Conservation (phyloP, 2,888 invertebrate species). For the Parasteatoda lunata region DNA sequence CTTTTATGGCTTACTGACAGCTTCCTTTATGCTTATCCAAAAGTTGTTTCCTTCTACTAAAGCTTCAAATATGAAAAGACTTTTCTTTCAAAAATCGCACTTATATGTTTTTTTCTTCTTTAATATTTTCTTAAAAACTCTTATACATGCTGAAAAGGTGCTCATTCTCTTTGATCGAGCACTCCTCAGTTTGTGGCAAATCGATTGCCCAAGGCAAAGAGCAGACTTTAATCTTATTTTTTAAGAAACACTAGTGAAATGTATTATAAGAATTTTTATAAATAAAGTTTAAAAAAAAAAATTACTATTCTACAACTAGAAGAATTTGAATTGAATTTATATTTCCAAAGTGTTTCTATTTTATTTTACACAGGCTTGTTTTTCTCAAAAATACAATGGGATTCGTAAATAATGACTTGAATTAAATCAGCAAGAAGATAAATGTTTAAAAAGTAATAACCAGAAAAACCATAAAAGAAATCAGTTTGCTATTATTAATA, state of each 20-base stretch:
- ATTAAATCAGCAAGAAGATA: too few species aligned
- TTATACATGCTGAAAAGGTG: constrained; percentile 40
- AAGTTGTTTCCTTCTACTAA: constrained; percentile 21
- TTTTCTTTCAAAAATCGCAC: constrained; percentile 33
- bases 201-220: constrained; percentile 36
- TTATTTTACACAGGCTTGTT: too few species aligned
- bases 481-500: too few species aligned
- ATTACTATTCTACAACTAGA: too few species aligned
- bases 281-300: too few species aligned
- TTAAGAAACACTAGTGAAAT: not conserved
- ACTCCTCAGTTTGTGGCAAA: constrained; percentile 31
- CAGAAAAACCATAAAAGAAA: too few species aligned
- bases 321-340: too few species aligned
- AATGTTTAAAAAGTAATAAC: too few species aligned
- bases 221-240: constrained; percentile 39
- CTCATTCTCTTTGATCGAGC: constrained; percentile 23
- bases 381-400: too few species aligned
- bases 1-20: constrained; percentile 30
- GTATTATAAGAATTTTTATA: too few species aligned
- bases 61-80: constrained; percentile 33
- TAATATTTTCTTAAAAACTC: constrained; percentile 47
- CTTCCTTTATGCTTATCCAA: constrained; percentile 30
- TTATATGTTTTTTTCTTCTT: constrained; percentile 19
- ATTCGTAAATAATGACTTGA: too few species aligned
- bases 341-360: too few species aligned